Evolutionary conservation across 2,113 vertebrate genomes (phyloP).

Genomic region (Pelobates fuscus): DNA sequence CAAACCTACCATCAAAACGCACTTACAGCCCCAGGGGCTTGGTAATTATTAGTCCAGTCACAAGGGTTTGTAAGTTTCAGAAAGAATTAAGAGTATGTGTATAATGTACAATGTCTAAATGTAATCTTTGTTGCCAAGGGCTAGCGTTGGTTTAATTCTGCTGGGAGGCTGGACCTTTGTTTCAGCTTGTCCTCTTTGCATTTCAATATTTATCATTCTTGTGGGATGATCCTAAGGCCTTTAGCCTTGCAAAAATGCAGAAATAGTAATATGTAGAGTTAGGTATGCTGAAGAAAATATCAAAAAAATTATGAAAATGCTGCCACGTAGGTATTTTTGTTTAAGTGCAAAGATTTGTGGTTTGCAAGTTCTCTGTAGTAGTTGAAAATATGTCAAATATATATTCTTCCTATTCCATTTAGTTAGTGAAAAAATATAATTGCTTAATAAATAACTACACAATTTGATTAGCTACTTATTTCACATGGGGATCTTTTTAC

Average conservation of each 20-base stretch:
- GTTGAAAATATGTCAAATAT: too few species aligned
- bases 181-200: slow-evolving; percentile 1
- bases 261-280: neutral
- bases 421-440: too few species aligned
- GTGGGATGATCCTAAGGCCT: slow-evolving; percentile 1
- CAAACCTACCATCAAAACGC: neutral
- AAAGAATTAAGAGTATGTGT: slow-evolving; percentile 31
- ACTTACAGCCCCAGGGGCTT: neutral
- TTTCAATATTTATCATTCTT: slow-evolving; percentile 22
- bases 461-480: too few species aligned
- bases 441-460: too few species aligned
- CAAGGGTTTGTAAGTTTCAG: slow-evolving; percentile 19
- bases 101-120: slow-evolving; percentile 9
- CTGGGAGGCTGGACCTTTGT: slow-evolving; percentile 22
- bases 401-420: too few species aligned
- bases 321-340: slow-evolving; percentile 36
- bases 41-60: neutral
- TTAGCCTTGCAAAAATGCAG: neutral
- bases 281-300: neutral
- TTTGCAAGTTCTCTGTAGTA: too few species aligned
- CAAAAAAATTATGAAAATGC: neutral
- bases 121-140: slow-evolving; percentile 17
- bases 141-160: slow-evolving; percentile 27
- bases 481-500: too few species aligned
- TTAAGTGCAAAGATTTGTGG: neutral